Evolutionary conservation across 2,888 invertebrate genomes (phyloP), one percentile per base, ranked within the genome.

Genomic region (Leptopilina drosophilae): DNA sequence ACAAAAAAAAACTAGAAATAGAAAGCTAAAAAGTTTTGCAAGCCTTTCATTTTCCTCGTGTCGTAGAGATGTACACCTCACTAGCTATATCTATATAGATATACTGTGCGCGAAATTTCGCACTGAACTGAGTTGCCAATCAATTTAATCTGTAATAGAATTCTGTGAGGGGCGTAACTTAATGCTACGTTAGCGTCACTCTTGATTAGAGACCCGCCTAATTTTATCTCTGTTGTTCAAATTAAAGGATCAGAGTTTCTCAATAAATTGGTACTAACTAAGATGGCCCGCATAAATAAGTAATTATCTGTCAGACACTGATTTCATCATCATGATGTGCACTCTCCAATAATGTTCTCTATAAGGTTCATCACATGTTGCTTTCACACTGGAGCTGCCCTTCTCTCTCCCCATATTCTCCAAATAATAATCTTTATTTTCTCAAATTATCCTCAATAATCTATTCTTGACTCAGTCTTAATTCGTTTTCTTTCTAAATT

Each of bases 141-240:
- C 46, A 67, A 42, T 20, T 67, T 67, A 67, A 67, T 67, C 6
- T 26, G 49, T 14, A 69, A 69, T 49, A 53, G 14, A 53, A 26
- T 26, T 53, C 49, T 12, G 49, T 69, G 20, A 26, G 65, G 65
- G 65, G 40, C 40, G 42, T 66, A 66, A 40, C 65, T 42, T 66
- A 66, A 66, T 66, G 40, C 14, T 42, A 66, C 65, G 65, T 66
- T 49, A 26, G 7, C 49, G 20, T 49, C 14, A 12, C 46, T 53
- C 67, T 26, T 49, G 67, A 53, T 53, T 69, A 20, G 49, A 53
- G 67, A 69, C 11, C n/a, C 14, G 11, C n/a, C 49, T 69, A 53
- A 53, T 69, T 69, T 12, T 67, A 67, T 49, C 67, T 53, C 26
- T 62, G 62, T 62, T 62, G 62, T 62, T 15, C 8, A 69, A 69